Evolutionary conservation across 2,888 invertebrate species (phyloP).

Genomic region (Marronus borbonicus): DNA sequence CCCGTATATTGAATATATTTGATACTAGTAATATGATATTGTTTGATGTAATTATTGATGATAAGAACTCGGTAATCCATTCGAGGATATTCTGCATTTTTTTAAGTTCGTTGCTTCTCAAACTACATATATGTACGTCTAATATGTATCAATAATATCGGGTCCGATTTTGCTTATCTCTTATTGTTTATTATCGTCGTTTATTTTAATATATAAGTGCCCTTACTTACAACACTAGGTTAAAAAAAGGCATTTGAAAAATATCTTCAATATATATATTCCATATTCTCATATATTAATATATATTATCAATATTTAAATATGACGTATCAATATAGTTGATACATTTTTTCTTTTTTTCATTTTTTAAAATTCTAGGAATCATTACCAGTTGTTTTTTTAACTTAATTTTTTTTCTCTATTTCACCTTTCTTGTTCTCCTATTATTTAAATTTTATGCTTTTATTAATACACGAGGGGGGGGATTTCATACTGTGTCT

Average conservation of each 20-base stretch:
- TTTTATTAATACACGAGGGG: conserved; percentile 49
- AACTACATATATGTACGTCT: no score
- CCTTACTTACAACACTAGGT: conserved; percentile 56
- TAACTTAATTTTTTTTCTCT: neutral
- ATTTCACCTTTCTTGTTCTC: conserved; percentile 26
- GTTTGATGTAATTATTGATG: no score
- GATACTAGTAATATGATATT: no score
- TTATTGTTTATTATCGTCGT: conserved; percentile 39
- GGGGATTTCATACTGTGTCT: conserved; percentile 16
- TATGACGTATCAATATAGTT: conserved; percentile 55
- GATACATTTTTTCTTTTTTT: conserved; percentile 27
- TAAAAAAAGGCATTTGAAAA: conserved; percentile 69
- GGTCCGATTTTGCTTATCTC: conserved; percentile 32
- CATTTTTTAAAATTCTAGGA: conserved; percentile 63
- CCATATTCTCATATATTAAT: conserved; percentile 47
- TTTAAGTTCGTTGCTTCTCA: neutral
- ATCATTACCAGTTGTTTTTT: conserved; percentile 64
- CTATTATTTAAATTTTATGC: conserved; percentile 40
- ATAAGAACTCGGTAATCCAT: no score
- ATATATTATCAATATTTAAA: conserved; percentile 59
- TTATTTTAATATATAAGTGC: conserved; percentile 46
- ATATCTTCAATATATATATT: conserved; percentile 62
- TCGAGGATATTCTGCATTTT: conserved; percentile 10
- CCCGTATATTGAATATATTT: no score
- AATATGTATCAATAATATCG: conserved; percentile 31